phyloP scores from a whole-genome alignment of 2,113 vertebrate species.

The Danionella cerebrum region DNA sequence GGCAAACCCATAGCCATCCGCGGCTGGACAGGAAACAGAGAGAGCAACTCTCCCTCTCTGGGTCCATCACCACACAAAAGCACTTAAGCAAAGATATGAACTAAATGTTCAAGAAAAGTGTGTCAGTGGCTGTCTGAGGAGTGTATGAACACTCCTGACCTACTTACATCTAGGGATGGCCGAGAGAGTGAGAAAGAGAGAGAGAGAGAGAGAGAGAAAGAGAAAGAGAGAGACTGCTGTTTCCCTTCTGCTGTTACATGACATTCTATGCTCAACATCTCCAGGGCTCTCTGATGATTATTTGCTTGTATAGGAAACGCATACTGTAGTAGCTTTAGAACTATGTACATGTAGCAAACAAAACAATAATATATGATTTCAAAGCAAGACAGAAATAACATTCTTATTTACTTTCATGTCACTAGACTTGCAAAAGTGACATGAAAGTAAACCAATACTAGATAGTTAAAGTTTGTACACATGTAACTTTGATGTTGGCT shows the following conservation, averaged over 20 bases:
- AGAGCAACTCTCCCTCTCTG: neutral
- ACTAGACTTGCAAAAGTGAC: too few species aligned
- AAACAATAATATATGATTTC: too few species aligned
- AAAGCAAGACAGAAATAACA: too few species aligned
- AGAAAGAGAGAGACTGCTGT: neutral
- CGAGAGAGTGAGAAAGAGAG: neutral
- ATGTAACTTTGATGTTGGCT: too few species aligned
- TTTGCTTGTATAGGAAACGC: too few species aligned
- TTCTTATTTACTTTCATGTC: too few species aligned
- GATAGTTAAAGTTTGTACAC: too few species aligned
- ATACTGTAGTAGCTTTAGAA: neutral
- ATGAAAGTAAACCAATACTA: too few species aligned
- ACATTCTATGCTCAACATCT: neutral
- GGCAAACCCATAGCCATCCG: slow-evolving; percentile 1
- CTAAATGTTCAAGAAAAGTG: slow-evolving; percentile 23
- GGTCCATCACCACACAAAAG: slow-evolving; percentile 16
- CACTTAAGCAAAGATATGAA: slow-evolving; percentile 25
- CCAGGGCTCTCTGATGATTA: neutral
- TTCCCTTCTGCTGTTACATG: neutral
- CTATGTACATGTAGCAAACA: neutral
- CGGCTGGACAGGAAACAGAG: neutral
- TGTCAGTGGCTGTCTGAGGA: slow-evolving; percentile 17
- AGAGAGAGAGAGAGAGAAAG: neutral
- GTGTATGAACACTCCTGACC: slow-evolving; percentile 8
- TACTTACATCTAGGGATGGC: slow-evolving; percentile 10